A percentile compares a stretch with the other conserved stretches of the same genome.
These are phyloP conservation scores for Brotula barbata DNA, from an alignment of 2,797 vertebrate genomes.

Conservation along the genomic window DNA sequence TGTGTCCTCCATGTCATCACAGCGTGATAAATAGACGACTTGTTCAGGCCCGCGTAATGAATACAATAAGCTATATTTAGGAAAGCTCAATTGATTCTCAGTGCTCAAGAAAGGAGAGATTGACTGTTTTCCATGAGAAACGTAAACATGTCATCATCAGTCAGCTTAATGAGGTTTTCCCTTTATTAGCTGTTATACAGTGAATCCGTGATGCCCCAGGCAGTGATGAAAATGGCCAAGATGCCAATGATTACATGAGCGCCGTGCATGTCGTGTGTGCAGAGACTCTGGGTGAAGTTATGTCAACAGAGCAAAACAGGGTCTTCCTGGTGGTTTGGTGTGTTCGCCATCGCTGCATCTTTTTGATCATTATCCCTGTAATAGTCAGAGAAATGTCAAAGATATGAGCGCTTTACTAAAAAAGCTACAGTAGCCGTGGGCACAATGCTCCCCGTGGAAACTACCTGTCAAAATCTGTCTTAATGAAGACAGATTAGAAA, in stretches of 20 bases:
- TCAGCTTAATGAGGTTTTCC: constrained; percentile 40
- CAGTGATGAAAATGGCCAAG: constrained; percentile 29
- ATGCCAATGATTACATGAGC: constrained; percentile 39
- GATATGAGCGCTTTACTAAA: not conserved
- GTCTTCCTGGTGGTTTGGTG: not conserved
- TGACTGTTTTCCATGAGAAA: constrained; percentile 41
- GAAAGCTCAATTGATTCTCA: constrained; percentile 2
- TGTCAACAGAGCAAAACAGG: constrained; percentile 1
- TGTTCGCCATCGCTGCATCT: not conserved
- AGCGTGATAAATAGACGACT: not conserved
- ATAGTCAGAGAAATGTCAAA: not conserved
- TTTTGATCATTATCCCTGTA: not conserved
- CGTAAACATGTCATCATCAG: constrained; percentile 19
- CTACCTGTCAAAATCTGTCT: too few relatives aligned
- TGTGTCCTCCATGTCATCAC: not conserved
- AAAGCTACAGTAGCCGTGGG: not conserved
- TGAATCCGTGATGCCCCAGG: constrained; percentile 34
- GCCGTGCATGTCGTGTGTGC: constrained; percentile 44
- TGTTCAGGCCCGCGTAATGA: not conserved
- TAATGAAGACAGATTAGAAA: too few relatives aligned
- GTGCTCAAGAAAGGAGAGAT: constrained; percentile 14
- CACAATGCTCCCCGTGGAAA: not conserved
- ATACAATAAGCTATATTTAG: constrained; percentile 8
- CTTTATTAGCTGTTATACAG: constrained; percentile 49
- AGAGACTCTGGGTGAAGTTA: constrained; percentile 19